Base-by-base conservation (phyloP, 2,888 invertebrate genomes). In the Augochlorella aurata region DNA sequence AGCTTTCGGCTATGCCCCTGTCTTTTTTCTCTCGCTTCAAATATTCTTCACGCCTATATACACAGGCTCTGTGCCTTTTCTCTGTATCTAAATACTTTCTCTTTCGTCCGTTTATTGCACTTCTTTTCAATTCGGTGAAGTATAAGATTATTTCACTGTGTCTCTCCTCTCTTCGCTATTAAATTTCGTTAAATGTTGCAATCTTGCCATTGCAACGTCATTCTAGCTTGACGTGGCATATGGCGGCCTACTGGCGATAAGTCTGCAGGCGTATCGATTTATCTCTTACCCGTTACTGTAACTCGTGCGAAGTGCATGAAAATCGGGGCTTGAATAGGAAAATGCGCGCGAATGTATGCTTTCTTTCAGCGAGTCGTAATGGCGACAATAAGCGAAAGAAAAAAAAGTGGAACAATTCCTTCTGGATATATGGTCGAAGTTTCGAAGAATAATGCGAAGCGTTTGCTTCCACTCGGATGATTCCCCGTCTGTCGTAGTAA, bases 171-270 rank as follows among this genome's bases (percentile, higher is more conserved):
- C 70, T 61, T 66, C 70, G 81, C 75, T 86, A 88, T 83, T 67
- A 77, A 79, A 84, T 83, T 83, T 85, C 69, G 84, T 86, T 82
- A 87, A 85, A 88, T 84, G 86, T 76, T 85, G 87, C 82, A 84
- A 77, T 82, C 81, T 82, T 75, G 78, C 82, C 76, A 79, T 81
- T 81, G 84, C 89, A 79, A 88, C 89, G 90, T 92, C 92, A 91
- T 91, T 87, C 85, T 87, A 79, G 89, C 88, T 71, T 89, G 90
- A 92, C 91, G 92, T 92, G 92, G 92, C 90, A 89, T 87, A 88
- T 84, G 87, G 85, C 82, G 77, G 81, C 81, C 74, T 78, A 54
- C 47, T 47, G 73, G 45, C 77, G 79, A 76, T 52, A 73, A 74
- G 79, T 71, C 79, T 21, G 71, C 65, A 71, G 74, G 79, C 68